Base-by-base conservation (phyloP, 1,140 invertebrate genomes). In the Halesus radiatus region DNA sequence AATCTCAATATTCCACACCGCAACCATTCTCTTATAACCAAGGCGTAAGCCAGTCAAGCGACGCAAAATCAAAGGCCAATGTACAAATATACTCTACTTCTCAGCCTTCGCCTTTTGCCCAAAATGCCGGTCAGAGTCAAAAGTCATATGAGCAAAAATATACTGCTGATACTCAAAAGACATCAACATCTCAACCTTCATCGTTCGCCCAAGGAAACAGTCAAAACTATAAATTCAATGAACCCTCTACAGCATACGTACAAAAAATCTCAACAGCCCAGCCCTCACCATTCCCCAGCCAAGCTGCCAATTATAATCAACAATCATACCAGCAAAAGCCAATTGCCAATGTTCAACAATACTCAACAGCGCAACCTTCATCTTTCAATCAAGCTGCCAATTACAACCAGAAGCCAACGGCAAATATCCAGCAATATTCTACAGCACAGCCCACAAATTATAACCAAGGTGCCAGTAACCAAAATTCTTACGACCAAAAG, bases 271-370 rank as follows among this genome's bases (percentile, higher is more conserved):
- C 62, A 66, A 66, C 62, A 29, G 62, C 62, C 6, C 22, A 29
- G 29, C 22, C 23, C 26, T 53, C 81, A 16, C 23, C 66, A 18
- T 68, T 66, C 37, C 37, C 37, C 18, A 60, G 60, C 66, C 56
- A 76, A 54, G 54, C 74, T 15, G 22, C 23, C 20, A 32, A 66
- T 78, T 68, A 66, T 53, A 78, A 66, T 22, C 60, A 80, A n/a
- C 54, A 78, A 53, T 26, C 81, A 72, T 75, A 81, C 77, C 45
- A 76, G 56, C 68, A 80, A 60, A 84, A 82, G 84, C 76, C 76
- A 79, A 32, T 52, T 23, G 29, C 78, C 15, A 74, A 82, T 23
- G 76, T 60, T 32, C 79, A 80, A 70, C 76, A 78, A 56, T 80
- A 70, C 60, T 82, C 81, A 53, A 74, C 80, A 20, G 52, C 70